These are phyloP conservation scores for Grallaria varia DNA, from an alignment of 2,113 vertebrate genomes.

Conservation along the genomic window DNA sequence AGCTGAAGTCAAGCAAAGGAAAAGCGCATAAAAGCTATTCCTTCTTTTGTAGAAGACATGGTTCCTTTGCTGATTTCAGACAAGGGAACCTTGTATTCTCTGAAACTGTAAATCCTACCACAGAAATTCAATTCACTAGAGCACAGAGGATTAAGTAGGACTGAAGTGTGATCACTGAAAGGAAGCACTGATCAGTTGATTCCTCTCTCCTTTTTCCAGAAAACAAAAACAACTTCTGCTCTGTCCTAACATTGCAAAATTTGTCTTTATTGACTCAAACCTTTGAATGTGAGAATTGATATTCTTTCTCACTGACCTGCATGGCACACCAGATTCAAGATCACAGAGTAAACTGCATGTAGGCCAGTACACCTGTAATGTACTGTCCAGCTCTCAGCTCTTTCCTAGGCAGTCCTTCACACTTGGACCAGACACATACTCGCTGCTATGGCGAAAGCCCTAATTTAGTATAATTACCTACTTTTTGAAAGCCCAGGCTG, in stretches of 20 bases:
- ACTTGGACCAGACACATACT: not conserved
- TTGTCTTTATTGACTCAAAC: not conserved
- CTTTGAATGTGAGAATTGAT: not conserved
- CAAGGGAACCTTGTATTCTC: not conserved
- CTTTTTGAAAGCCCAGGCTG: not conserved
- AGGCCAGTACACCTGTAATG: rapidly evolving
- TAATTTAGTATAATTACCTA: not conserved
- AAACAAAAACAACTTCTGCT: not conserved
- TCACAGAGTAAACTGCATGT: not conserved
- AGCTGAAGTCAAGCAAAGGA: not conserved
- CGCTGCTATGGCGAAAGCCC: not conserved
- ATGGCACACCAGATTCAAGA: not conserved
- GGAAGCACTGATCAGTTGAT: not conserved
- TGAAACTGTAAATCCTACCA: not conserved
- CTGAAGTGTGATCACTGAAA: not conserved
- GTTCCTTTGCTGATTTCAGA: not conserved
- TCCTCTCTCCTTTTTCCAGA: not conserved
- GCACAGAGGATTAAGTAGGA: not conserved
- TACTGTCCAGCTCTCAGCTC: not conserved
- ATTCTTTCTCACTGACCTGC: not conserved
- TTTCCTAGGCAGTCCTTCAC: not conserved
- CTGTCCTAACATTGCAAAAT: not conserved
- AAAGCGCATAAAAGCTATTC: not conserved
- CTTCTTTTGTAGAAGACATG: not conserved
- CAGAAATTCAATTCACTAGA: not conserved